phyloP scores from a whole-genome alignment of 2,113 vertebrate genomes.

The Loxodonta africana region DNA sequence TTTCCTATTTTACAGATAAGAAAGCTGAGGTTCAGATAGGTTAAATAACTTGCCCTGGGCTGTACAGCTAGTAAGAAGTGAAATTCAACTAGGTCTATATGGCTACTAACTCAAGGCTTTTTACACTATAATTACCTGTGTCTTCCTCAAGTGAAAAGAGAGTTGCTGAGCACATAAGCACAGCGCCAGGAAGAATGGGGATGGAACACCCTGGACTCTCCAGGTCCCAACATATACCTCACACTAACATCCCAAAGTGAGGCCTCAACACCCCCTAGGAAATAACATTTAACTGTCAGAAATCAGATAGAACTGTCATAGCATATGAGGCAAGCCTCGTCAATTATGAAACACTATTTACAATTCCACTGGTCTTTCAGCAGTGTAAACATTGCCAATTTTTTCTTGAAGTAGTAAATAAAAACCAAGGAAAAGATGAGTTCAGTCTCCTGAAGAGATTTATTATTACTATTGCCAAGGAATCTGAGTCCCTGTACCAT shows the following conservation, averaged over 20 bases:
- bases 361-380: not conserved
- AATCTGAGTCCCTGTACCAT: not conserved
- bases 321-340: not conserved
- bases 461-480: not conserved
- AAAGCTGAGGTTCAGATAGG: not conserved
- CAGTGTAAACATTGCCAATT: not conserved
- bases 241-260: not conserved
- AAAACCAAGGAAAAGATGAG: not conserved
- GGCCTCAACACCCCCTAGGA: not conserved
- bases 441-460: not conserved
- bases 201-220: not conserved
- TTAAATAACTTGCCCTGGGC: not conserved
- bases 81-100: not conserved
- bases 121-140: not conserved
- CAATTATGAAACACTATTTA: not conserved
- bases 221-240: not conserved
- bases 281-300: not conserved
- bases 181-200: rapidly evolving
- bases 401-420: not conserved
- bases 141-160: not conserved
- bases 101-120: not conserved
- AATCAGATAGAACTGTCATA: not conserved
- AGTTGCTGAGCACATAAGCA: not conserved
- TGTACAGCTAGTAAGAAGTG: not conserved
- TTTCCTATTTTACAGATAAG: not conserved